A percentile compares a stretch with the other conserved stretches of the same genome.
Conservation (phyloP, 2,888 invertebrate species). For the Alitta virens region DNA sequence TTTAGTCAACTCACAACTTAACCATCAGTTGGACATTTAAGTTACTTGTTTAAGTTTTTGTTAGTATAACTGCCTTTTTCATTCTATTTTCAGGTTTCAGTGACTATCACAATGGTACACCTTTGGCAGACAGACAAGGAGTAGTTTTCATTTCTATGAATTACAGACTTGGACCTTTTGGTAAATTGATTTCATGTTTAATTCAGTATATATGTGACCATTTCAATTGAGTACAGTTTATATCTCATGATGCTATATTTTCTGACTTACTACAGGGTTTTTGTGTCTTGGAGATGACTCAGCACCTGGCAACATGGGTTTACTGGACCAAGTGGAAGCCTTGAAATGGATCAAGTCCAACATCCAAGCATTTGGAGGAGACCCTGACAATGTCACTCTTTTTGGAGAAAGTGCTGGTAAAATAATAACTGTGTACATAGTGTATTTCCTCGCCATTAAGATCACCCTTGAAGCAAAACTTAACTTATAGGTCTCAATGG, state of each 20-base stretch:
- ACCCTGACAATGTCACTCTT: slow-evolving; percentile 22
- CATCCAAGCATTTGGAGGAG: slow-evolving; percentile 23
- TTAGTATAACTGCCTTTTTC: neutral
- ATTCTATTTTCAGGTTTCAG: slow-evolving; percentile 21
- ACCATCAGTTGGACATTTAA: too few species aligned
- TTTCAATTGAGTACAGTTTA: too few species aligned
- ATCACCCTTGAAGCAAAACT: neutral
- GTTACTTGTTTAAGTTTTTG: too few species aligned
- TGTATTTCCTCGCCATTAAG: too few species aligned
- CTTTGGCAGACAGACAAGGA: slow-evolving; percentile 13
- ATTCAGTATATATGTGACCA: too few species aligned
- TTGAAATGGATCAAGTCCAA: slow-evolving; percentile 25
- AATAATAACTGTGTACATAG: too few species aligned
- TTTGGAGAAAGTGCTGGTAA: slow-evolving; percentile 26
- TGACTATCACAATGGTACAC: slow-evolving; percentile 20
- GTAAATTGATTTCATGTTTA: too few species aligned
- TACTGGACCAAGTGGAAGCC: slow-evolving; percentile 28
- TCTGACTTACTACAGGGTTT: slow-evolving; percentile 21
- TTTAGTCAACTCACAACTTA: too few species aligned
- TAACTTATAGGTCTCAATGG: neutral
- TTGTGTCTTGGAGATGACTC: slow-evolving; percentile 23
- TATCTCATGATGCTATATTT: too few species aligned
- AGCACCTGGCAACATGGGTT: slow-evolving; percentile 27
- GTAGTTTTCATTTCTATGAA: slow-evolving; percentile 28
- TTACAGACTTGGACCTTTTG: slow-evolving; percentile 29